Evolutionary conservation across 1,140 invertebrate species (phyloP).

Genomic region (Ostrea edulis): DNA sequence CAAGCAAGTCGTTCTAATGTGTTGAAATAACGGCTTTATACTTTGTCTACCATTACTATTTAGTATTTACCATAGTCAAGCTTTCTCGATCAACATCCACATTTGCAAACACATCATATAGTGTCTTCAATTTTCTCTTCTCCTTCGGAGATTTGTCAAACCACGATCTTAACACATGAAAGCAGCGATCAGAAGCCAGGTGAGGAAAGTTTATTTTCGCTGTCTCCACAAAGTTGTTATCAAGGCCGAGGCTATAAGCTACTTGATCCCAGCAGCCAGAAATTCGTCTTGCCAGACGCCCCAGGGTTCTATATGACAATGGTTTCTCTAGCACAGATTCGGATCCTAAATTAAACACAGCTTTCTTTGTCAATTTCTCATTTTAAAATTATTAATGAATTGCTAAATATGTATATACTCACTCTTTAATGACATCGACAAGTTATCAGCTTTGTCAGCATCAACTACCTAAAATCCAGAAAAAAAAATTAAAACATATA

Average conservation of each 20-base stretch:
- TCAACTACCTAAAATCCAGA: background rate
- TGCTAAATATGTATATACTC: background rate
- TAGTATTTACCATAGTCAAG: background rate
- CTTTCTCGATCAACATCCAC: background rate
- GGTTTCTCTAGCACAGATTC: background rate
- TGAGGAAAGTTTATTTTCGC: background rate
- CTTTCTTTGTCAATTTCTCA: background rate
- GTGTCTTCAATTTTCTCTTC: background rate
- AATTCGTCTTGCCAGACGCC: background rate
- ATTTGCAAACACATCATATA: background rate
- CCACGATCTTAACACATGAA: background rate
- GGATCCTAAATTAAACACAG: background rate
- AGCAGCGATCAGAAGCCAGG: background rate
- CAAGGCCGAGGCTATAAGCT: background rate
- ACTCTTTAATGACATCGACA: background rate
- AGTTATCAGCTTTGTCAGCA: background rate
- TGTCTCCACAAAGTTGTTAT: slow-evolving; percentile 8
- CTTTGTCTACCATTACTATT: background rate
- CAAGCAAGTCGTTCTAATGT: too few species aligned
- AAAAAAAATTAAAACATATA: background rate
- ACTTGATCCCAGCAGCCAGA: background rate
- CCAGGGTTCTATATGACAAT: background rate
- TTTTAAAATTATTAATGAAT: background rate
- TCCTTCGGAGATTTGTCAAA: background rate
- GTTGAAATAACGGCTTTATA: too few species aligned